A percentile compares a stretch with the other conserved stretches of the same genome.
Evolutionary conservation across 2,888 invertebrate genomes (phyloP).

Genomic region (Blera fallax): DNA sequence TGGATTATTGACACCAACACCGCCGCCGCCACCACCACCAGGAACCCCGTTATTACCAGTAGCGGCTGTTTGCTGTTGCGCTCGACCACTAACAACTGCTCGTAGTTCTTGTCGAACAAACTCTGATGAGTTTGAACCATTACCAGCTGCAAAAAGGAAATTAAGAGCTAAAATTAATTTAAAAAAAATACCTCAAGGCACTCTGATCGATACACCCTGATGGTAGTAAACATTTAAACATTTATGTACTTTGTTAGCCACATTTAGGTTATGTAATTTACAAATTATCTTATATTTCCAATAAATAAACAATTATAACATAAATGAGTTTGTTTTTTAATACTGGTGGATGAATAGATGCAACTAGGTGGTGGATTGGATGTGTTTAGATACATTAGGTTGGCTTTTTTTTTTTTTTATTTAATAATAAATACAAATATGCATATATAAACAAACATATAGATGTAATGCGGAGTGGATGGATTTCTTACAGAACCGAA

Average conservation of each 20-base stretch:
- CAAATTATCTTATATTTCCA: constrained; percentile 44
- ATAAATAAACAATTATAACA: constrained; percentile 35
- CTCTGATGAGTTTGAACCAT: constrained; percentile 88
- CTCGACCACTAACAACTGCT: constrained; percentile 93
- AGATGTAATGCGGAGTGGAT: constrained; percentile 33
- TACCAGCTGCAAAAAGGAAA: constrained; percentile 82
- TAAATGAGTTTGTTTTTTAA: constrained; percentile 23
- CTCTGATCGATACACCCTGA: constrained; percentile 10
- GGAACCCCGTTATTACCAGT: constrained; percentile 74
- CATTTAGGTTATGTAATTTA: constrained; percentile 60
- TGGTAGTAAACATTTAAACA: constrained; percentile 57
- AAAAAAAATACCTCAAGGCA: not conserved
- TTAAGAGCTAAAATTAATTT: constrained; percentile 54
- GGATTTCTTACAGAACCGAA: constrained; percentile 39
- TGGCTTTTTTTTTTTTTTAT: not conserved
- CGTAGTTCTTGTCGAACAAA: constrained; percentile 95
- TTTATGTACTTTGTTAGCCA: constrained; percentile 67
- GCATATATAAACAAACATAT: constrained; percentile 12
- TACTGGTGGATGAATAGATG: constrained; percentile 54
- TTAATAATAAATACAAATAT: constrained; percentile 14
- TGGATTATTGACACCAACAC: constrained; percentile 38
- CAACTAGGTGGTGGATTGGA: constrained; percentile 60
- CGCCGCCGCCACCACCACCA: constrained; percentile 75
- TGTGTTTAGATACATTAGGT: constrained; percentile 49
- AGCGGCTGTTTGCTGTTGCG: constrained; percentile 82